Percentiles rank a stretch among this genome's conserved stretches.
Conservation (phyloP, 53 echinoderm and acorn worm genomes). For the Patiria pectinifera region DNA sequence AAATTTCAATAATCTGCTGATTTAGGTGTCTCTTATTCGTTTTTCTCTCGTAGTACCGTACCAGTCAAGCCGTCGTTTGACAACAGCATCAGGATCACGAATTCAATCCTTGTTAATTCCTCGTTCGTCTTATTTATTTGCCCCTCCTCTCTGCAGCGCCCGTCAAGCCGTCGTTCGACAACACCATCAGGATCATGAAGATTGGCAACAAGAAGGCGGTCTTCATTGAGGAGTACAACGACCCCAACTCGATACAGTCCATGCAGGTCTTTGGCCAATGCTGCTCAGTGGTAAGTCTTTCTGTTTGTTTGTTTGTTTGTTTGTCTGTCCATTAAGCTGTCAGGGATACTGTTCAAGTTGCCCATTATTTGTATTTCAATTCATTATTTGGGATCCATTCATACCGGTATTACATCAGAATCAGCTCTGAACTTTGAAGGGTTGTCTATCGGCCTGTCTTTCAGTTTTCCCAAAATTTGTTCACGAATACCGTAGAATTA, state of each 20-base stretch:
- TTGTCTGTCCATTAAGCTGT: background rate
- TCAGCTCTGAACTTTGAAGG: no score
- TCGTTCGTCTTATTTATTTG: no score
- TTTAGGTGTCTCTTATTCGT: no score
- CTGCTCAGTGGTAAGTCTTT: slow-evolving; percentile 35
- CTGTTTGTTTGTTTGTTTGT: no score
- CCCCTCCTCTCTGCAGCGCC: background rate
- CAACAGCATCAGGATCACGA: slow-evolving; percentile 32
- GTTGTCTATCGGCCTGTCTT: no score
- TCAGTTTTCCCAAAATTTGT: no score
- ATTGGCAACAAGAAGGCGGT: slow-evolving; percentile 24
- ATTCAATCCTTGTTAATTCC: background rate
- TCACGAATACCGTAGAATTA: no score
- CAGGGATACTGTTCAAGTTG: no score
- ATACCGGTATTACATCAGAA: no score
- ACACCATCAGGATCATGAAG: slow-evolving; percentile 42
- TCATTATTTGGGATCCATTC: no score
- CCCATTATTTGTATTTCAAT: no score
- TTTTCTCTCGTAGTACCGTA: background rate
- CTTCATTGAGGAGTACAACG: background rate
- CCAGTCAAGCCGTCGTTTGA: slow-evolving; percentile 16
- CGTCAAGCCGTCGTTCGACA: slow-evolving; percentile 31
- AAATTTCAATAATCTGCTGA: no score
- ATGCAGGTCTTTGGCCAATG: slow-evolving; percentile 4
- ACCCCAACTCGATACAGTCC: slow-evolving; percentile 20